Evolutionary conservation across 2,888 invertebrate genomes (phyloP), one percentile per base, ranked within the genome.

Genomic region (Aleiodes alternator): DNA sequence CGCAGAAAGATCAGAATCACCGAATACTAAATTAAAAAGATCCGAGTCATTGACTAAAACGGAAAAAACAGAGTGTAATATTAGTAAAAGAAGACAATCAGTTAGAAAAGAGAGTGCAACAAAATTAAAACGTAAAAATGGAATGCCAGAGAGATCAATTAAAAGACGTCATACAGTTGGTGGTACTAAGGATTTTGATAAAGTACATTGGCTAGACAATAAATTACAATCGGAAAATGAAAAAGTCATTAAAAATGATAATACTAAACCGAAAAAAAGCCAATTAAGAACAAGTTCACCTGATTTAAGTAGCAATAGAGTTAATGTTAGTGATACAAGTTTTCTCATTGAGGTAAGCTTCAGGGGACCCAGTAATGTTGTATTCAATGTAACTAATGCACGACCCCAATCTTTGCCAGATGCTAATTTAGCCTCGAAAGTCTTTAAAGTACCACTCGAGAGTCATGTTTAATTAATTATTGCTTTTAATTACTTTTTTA

Each of bases 151-250:
- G 89, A 91, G 94, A 80, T 95, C 95, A 79, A 96, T 96, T 85
- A 96, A 96, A 90, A 92, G 97, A 57, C 92, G 97, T 38, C 97
- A 97, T 90, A 97, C 97, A 0, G 97, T 97, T 8, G 97, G 97
- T 78, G 97, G 97, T 72, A 96, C 96, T n/a, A 96, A 96, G 90
- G 97, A 97, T 90, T 95, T 93, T 23, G 94, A 94, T 82, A 93
- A 93, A 79, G 90, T 93, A 23, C 91, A 91, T 59, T 92, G 92
- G 91, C 83, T 91, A 73, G 92, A 92, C 78, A 92, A 91, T 80
- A 90, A 92, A 77, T 82, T 90, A 68, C 91, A 91, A 79, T 88
- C 90, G n/a, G 91, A 91, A 78, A 87, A 88, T 38, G 90, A 89
- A 70, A 84, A 85, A 29, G 88, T 87, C 68, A 83, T 87, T 79